Evolutionary conservation across 2,888 invertebrate genomes (phyloP).

Genomic region (Plagodis pulveraria): DNA sequence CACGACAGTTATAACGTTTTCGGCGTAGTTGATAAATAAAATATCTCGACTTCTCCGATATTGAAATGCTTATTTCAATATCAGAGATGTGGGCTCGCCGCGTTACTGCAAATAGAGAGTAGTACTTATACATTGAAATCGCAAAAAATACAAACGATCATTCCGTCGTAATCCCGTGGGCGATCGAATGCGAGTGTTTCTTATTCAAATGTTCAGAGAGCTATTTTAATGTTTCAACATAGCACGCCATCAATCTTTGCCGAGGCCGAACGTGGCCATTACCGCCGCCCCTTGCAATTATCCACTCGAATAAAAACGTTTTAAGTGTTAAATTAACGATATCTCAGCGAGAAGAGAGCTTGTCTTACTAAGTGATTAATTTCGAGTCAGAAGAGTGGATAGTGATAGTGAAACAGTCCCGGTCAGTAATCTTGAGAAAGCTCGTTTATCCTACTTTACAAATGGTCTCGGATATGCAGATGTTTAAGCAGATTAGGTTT

Average conservation of each 20-base stretch:
- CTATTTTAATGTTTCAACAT: constrained; percentile 76
- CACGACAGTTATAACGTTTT: constrained; percentile 23
- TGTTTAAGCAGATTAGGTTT: constrained; percentile 28
- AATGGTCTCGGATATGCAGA: constrained; percentile 27
- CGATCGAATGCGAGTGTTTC: constrained; percentile 70
- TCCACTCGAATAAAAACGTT: constrained; percentile 83
- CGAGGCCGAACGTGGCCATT: constrained; percentile 75
- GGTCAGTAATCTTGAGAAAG: constrained; percentile 44
- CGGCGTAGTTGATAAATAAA: constrained; percentile 28
- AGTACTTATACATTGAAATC: constrained; percentile 24
- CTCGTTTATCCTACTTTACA: constrained; percentile 51
- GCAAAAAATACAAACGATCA: constrained; percentile 64
- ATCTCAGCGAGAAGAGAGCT: constrained; percentile 73
- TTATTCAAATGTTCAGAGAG: constrained; percentile 78
- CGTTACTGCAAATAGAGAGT: constrained; percentile 22
- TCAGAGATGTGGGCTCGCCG: constrained; percentile 25
- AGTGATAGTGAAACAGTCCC: constrained; percentile 58
- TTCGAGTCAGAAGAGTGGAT: constrained; percentile 50
- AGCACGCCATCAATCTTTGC: constrained; percentile 79
- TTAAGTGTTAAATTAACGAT: constrained; percentile 84
- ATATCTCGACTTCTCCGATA: constrained; percentile 31
- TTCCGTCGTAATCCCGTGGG: constrained; percentile 49
- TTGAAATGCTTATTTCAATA: constrained; percentile 35
- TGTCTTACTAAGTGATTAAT: constrained; percentile 79
- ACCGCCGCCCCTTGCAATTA: constrained; percentile 78